Evolutionary conservation across 2,797 vertebrate species (phyloP).

Genomic region (Amniataba percoides): DNA sequence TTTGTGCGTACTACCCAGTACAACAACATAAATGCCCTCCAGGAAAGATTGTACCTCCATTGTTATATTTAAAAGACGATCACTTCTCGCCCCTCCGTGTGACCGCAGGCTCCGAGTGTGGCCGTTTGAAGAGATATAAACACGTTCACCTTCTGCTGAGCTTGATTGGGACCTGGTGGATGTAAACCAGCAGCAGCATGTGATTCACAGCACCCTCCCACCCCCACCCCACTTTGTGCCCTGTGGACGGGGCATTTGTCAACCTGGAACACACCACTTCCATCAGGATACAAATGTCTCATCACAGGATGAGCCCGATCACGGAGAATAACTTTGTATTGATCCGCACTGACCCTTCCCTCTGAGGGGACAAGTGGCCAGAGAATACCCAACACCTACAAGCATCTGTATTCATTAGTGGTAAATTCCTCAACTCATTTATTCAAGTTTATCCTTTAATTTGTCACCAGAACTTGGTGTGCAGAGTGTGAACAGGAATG

Average conservation of each 20-base stretch:
- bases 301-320: background rate
- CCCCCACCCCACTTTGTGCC: too few relatives aligned
- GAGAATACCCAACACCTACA: background rate
- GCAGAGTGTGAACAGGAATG: background rate
- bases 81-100: too few relatives aligned
- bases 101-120: background rate
- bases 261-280: background rate
- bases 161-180: background rate
- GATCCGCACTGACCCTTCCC: background rate
- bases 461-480: background rate
- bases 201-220: background rate
- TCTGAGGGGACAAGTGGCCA: background rate
- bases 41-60: too few relatives aligned
- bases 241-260: background rate
- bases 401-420: background rate
- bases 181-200: background rate
- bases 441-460: background rate
- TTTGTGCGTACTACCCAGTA: too few relatives aligned
- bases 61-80: too few relatives aligned
- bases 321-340: background rate
- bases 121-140: background rate
- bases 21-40: too few relatives aligned
- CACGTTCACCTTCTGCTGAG: background rate
- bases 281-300: background rate
- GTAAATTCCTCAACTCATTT: background rate